Percentiles rank a stretch among this genome's conserved stretches.
These are phyloP conservation scores for Homalodisca vitripennis DNA, from an alignment of 1,140 invertebrate genomes.

Conservation along the genomic window DNA sequence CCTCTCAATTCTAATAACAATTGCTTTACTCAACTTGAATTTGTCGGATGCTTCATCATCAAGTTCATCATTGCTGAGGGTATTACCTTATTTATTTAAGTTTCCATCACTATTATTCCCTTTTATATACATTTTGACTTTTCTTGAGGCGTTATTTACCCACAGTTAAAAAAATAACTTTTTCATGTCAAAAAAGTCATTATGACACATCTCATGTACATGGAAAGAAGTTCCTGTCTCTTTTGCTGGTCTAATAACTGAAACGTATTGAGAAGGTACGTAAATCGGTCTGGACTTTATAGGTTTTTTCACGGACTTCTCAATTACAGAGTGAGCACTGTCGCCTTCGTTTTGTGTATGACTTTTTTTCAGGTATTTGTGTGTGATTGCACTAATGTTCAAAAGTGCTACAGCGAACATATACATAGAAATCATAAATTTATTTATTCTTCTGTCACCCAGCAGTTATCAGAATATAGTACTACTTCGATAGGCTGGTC, in stretches of 20 bases:
- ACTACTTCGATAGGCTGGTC: constrained; percentile 41
- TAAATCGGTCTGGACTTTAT: constrained; percentile 47
- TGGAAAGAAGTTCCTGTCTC: constrained; percentile 26
- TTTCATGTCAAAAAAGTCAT: too few species aligned
- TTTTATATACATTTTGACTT: too few species aligned
- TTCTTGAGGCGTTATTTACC: too few species aligned
- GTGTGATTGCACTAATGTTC: constrained; percentile 32
- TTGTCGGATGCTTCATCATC: too few species aligned
- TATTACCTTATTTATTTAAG: too few species aligned
- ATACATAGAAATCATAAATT: constrained; percentile 44
- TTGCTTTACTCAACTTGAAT: too few species aligned
- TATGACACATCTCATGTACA: constrained; percentile 26
- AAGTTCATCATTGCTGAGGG: too few species aligned
- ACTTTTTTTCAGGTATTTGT: constrained; percentile 31
- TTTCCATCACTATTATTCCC: too few species aligned
- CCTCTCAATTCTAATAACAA: too few species aligned
- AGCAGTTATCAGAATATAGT: constrained; percentile 47
- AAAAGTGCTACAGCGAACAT: constrained; percentile 36
- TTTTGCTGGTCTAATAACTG: constrained; percentile 9
- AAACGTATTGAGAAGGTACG: constrained; percentile 33
- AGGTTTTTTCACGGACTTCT: constrained; percentile 42
- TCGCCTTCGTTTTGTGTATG: constrained; percentile 31
- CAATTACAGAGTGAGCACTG: constrained; percentile 37
- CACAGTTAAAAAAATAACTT: too few species aligned
- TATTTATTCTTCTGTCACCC: constrained; percentile 48